Evolutionary conservation across 1,140 invertebrate genomes (phyloP), one percentile per base, ranked within the genome.

Genomic region (Babylonia areolata): DNA sequence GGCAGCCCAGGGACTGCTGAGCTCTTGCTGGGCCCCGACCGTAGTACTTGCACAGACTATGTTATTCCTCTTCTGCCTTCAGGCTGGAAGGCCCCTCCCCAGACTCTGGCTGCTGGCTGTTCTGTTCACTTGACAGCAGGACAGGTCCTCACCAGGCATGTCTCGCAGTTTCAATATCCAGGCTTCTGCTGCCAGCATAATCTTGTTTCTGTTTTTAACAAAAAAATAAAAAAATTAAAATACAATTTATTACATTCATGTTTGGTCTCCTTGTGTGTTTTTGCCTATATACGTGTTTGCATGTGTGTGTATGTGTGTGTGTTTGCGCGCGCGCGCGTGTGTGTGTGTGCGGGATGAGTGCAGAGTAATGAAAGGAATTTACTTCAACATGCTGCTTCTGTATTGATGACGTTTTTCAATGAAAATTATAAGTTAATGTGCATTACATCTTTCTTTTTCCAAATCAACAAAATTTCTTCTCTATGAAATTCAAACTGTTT

Each of bases 151-250:
- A 6, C 46, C 46, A 39, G 78, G 78, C 78, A 54, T 5, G 20
- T 6, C 58, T 64, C 15, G 58, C 40, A 80, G 42, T 80, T 51
- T 84, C 64, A 84, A 73, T 73, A 84, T 84, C 82, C 82, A 46
- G 82, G 82, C 69, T 71, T 84, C 82, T 84, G 82, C 82, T 84
- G 82, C 82, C 82, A 84, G 40, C 37, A 23, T 84, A 75, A 84
- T 39, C 64, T 75, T 84, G 54, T 69, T 37, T 73, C 82, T 84
- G 82, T 84, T 84, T 84, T 84, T 84, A 84, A 84, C 69, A 84
- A 84, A 73, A 84, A 84, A 84, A n/a, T n/a, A n/a, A n/a, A 64
- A 83, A 83, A 83, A 37, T n/a, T 46, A 58, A 54, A 84, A 84
- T 42, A 82, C 54, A 82, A 3, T 82, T 82, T 82, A 77, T 77